These are phyloP conservation scores for Drosophila carrolli DNA, from an alignment of 1,140 invertebrate species.

Conservation along the genomic window DNA sequence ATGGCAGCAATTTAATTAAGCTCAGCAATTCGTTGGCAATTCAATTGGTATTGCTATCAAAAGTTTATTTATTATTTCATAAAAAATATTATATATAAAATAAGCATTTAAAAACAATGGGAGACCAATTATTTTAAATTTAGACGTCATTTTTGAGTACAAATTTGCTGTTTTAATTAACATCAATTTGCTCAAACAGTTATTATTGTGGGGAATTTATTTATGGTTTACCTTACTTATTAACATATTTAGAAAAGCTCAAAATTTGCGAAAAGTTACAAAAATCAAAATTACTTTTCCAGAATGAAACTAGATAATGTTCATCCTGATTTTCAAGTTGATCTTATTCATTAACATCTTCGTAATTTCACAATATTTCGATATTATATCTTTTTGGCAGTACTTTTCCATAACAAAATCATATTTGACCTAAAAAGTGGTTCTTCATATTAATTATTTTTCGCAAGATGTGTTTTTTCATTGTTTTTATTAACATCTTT, in stretches of 20 bases:
- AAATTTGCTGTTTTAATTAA: conserved; percentile 8
- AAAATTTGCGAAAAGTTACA: background rate
- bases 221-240: conserved; percentile 1
- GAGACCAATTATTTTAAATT: background rate
- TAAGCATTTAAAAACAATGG: background rate
- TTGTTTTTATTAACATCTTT: conserved; percentile 11
- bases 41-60: background rate
- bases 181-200: background rate
- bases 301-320: background rate
- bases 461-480: background rate
- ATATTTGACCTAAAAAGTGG: background rate
- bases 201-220: background rate
- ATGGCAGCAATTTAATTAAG: conserved; percentile 6
- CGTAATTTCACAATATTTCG: conserved; percentile 9
- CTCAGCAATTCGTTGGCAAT: conserved; percentile 11
- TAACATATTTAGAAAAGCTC: conserved; percentile 3
- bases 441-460: background rate
- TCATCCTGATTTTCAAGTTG: background rate
- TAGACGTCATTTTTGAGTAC: background rate
- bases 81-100: background rate
- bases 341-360: background rate
- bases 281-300: background rate
- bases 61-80: background rate
- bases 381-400: background rate
- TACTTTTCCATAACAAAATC: background rate